Base-by-base conservation (phyloP, 2,797 vertebrate genomes). In the Cossypha heuglini region DNA sequence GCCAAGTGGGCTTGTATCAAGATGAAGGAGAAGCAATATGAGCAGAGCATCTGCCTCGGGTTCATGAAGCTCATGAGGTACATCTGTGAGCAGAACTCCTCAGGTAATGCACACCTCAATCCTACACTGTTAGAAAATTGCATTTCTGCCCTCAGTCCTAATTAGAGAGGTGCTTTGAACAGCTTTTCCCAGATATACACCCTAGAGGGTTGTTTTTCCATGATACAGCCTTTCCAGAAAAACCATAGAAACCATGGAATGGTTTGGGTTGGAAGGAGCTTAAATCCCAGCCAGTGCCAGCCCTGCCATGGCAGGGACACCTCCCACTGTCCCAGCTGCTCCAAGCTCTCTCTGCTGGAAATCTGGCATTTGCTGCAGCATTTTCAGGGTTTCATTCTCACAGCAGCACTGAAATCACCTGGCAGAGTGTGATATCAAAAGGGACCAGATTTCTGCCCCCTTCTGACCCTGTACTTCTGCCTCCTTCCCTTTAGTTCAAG, bases 1-100 rank as follows among this genome's bases (percentile, higher is more conserved):
- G 98, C 98, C 71, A 97, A 98, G 91, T 99, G 99, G 99, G 99
- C 99, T 64, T 99, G 99, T 29, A 98, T 99, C 73, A 99, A 95
- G 3, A 97, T 99, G 96, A 93, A 62, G 1, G 98, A 99, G 93
- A 98, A 99, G 5, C 98, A 98, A 13, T 99, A 99, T 1, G 99
- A 99, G 45, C 99, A 99, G 97, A 99, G 99, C 97, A 99, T 98
- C 96, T 99, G 99, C 97, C 98, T 99, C 1, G 99, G 99, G 5
- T 99, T 99, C 93, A 99, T 99, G 99, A 99, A 97, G 97, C 98
- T 99, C 90, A 99, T 99, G 99, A 98, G 97, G 97, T 99, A 99
- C 97, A 99, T 99, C 88, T 99, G 99, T 51, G 97, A 99, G 95
- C 98, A 99, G 96, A 99, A 99, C 88, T 97, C 99, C 62, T 94